phyloP scores from a whole-genome alignment of 1,140 invertebrate genomes.

The Drosophila bocki region DNA sequence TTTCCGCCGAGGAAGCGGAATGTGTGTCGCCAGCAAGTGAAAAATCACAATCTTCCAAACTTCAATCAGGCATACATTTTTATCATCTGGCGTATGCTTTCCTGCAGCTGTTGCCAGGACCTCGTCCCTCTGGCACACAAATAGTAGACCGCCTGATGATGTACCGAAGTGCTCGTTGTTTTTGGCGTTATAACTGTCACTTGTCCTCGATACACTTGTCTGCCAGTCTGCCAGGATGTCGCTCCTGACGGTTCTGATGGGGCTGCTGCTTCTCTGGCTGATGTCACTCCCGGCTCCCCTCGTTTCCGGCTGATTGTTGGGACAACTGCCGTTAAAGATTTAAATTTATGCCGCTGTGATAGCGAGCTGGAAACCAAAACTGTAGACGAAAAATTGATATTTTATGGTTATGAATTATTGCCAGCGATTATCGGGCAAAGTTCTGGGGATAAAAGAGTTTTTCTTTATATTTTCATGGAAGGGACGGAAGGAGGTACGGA shows the following conservation, averaged over 20 bases:
- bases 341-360: constrained; percentile 72
- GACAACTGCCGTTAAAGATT: constrained; percentile 39
- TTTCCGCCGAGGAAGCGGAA: constrained; percentile 2
- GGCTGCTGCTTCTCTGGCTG: constrained; percentile 13
- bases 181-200: constrained; percentile 57
- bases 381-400: constrained; percentile 79
- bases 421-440: constrained; percentile 67
- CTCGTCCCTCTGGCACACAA: constrained; percentile 20
- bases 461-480: constrained; percentile 28
- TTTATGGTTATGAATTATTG: constrained; percentile 83
- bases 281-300: constrained; percentile 41
- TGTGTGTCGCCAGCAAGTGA: constrained; percentile 30
- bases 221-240: constrained; percentile 40
- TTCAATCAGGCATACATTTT: constrained; percentile 80
- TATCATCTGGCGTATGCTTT: constrained; percentile 65
- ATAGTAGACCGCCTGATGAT: constrained; percentile 31
- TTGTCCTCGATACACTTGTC: constrained; percentile 70
- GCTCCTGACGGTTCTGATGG: constrained; percentile 9
- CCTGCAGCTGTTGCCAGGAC: constrained; percentile 30
- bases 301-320: constrained; percentile 15
- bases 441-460: constrained; percentile 47
- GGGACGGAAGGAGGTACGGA: constrained; percentile 5
- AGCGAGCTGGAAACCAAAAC: constrained; percentile 43
- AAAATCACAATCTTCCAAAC: constrained; percentile 58
- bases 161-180: constrained; percentile 50